Evolutionary conservation across 2,113 vertebrate genomes (phyloP).

Genomic region (Dasyurus viverrinus): DNA sequence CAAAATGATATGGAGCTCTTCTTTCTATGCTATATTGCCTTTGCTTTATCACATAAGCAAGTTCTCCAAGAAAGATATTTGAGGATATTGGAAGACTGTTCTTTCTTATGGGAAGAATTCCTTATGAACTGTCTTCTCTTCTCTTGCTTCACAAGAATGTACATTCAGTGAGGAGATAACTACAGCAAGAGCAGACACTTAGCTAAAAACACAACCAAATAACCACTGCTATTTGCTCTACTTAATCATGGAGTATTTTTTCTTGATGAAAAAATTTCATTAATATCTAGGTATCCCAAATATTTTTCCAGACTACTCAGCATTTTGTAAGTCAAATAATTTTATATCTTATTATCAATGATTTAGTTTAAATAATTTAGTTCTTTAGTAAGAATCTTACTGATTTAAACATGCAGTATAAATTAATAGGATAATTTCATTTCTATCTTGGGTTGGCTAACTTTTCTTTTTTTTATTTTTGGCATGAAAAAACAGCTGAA

Average conservation of each 20-base stretch:
- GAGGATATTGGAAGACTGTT: not conserved
- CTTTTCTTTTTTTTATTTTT: not conserved
- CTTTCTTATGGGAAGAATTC: not conserved
- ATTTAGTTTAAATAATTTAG: no score
- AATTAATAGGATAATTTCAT: not conserved
- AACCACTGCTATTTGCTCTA: not conserved
- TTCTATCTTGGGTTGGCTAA: not conserved
- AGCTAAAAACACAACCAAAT: not conserved
- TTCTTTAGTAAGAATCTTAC: no score
- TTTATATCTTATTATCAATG: not conserved
- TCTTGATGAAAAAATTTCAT: not conserved
- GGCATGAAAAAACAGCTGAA: not conserved
- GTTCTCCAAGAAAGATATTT: not conserved
- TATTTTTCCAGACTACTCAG: not conserved
- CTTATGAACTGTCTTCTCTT: not conserved
- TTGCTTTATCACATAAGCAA: not conserved
- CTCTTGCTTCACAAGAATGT: not conserved
- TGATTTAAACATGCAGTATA: not conserved
- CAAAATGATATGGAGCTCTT: not conserved
- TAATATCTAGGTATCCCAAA: not conserved
- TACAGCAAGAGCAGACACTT: not conserved
- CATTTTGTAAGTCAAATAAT: not conserved
- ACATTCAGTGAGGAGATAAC: not conserved
- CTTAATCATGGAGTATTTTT: not conserved
- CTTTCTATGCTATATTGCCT: not conserved